Evolutionary conservation across 2,888 invertebrate species (phyloP).

Genomic region (Drosophila kambysellisi): DNA sequence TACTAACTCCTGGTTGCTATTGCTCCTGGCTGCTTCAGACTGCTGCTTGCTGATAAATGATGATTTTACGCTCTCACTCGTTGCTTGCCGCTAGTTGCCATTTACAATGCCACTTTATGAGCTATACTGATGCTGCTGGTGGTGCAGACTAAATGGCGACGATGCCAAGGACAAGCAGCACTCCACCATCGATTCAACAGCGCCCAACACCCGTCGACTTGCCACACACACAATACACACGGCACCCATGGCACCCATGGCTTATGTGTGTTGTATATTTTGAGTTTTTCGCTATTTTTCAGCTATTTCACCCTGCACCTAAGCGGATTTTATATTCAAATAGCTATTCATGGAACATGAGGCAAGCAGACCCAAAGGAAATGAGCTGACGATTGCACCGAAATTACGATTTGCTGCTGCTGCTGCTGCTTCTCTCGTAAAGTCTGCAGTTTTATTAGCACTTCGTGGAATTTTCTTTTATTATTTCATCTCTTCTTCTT

Average conservation of each 20-base stretch:
- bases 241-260: constrained; percentile 28
- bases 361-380: constrained; percentile 21
- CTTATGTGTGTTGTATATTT: constrained; percentile 42
- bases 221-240: constrained; percentile 7
- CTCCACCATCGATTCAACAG: constrained; percentile 23
- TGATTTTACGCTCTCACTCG: constrained; percentile 67
- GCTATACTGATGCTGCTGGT: constrained; percentile 29
- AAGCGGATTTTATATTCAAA: constrained; percentile 77
- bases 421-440: constrained; percentile 46
- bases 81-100: constrained; percentile 50
- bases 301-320: constrained; percentile 44
- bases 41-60: constrained; percentile 66
- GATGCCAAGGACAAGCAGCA: constrained; percentile 49
- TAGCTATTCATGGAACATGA: constrained; percentile 34
- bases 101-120: constrained; percentile 72
- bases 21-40: constrained; percentile 20
- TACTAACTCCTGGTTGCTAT: constrained; percentile 1
- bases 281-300: constrained; percentile 22
- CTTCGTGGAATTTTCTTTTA: constrained; percentile 39
- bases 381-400: constrained; percentile 69
- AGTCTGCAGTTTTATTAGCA: constrained; percentile 73
- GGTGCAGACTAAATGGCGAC: constrained; percentile 53
- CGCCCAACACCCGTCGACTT: background rate
- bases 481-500: constrained; percentile 30
- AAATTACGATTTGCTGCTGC: constrained; percentile 44